Conservation (phyloP, 2,113 vertebrate species). For the Dromas ardeola region DNA sequence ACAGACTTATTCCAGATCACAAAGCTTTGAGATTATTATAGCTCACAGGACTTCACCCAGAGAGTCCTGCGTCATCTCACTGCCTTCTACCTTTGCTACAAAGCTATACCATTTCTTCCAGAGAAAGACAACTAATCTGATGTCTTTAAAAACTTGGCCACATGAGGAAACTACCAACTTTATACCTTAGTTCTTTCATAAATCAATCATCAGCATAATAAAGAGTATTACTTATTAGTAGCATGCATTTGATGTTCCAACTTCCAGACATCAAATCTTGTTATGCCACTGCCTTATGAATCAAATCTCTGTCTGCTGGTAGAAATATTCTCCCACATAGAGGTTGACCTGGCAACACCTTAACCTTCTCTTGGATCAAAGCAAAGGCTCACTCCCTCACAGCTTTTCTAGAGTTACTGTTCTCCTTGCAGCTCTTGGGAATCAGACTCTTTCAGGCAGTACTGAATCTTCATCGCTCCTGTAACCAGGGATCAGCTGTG, state of each 20-base stretch:
- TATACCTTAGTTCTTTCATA: not conserved
- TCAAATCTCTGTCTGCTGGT: not conserved
- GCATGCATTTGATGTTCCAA: not conserved
- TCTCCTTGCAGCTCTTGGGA: not conserved
- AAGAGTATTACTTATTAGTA: not conserved
- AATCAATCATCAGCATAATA: not conserved
- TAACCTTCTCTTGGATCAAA: not conserved
- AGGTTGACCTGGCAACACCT: not conserved
- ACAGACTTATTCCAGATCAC: conserved; percentile 41
- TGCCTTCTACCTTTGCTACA: not conserved
- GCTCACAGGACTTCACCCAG: not conserved
- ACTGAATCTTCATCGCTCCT: not conserved
- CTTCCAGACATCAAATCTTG: not conserved
- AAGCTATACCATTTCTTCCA: not conserved
- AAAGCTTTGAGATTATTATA: conserved; percentile 27
- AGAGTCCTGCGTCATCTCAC: not conserved
- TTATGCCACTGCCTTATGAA: not conserved
- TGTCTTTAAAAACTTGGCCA: not conserved
- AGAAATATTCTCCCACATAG: not conserved
- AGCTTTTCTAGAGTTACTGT: not conserved
- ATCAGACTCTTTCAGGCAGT: not conserved
- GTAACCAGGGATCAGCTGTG: not conserved
- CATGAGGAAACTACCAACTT: not conserved
- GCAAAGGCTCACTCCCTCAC: not conserved
- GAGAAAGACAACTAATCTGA: not conserved